Percentiles rank a stretch among this genome's conserved stretches.
phyloP scores from a whole-genome alignment of 2,113 vertebrate species.

The Crotalus viridis region DNA sequence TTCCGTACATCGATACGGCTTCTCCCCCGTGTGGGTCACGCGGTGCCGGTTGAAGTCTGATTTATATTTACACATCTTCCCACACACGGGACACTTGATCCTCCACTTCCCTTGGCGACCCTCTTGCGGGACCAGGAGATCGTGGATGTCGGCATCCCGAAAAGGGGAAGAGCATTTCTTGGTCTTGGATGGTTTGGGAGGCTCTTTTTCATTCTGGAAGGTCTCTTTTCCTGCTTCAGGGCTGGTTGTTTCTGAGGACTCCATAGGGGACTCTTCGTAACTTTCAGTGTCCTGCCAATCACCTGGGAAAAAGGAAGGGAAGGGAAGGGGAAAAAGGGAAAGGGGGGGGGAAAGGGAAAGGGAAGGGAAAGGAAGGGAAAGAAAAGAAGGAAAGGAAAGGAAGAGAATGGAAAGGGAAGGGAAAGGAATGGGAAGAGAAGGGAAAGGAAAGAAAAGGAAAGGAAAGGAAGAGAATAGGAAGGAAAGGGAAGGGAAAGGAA shows the following conservation, averaged over 20 bases:
- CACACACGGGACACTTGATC: background rate
- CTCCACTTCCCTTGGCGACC: background rate
- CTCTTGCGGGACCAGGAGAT: background rate
- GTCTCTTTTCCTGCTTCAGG: background rate
- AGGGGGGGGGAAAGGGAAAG: fast-evolving
- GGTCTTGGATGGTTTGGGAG: background rate
- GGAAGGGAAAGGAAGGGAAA: too few relatives aligned
- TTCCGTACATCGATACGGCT: background rate
- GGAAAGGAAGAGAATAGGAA: too few relatives aligned
- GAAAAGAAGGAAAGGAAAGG: too few relatives aligned
- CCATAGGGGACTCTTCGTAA: background rate
- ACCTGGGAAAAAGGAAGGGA: background rate
- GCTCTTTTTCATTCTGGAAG: background rate
- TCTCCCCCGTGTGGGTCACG: background rate
- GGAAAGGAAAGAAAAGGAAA: too few relatives aligned
- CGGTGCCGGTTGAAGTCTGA: background rate
- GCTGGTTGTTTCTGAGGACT: background rate
- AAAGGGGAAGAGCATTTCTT: background rate
- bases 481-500: fast-evolving
- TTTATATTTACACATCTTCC: constrained; percentile 1
- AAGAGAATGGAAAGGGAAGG: too few relatives aligned
- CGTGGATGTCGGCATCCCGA: background rate
- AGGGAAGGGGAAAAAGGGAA: background rate
- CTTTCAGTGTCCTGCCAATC: background rate
- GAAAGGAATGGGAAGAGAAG: too few relatives aligned